These are phyloP conservation scores for Pseudomugil tenellus DNA, from an alignment of 2,797 vertebrate species.

Conservation along the genomic window DNA sequence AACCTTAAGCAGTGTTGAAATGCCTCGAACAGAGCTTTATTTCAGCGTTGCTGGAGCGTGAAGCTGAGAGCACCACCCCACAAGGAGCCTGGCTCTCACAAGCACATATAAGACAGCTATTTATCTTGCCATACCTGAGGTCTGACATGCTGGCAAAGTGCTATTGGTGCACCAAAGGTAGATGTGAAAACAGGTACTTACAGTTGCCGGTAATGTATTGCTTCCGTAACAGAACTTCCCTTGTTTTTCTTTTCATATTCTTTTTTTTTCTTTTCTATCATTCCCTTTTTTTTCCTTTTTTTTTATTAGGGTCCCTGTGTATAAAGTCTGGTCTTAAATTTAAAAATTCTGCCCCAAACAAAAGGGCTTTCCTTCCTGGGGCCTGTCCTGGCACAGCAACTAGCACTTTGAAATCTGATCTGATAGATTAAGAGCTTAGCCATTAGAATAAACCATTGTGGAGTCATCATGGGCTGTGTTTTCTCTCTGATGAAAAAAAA, in stretches of 20 bases:
- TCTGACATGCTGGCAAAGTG: conserved; percentile 70
- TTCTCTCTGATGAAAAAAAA: conserved; percentile 33
- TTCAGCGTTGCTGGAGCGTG: conserved; percentile 83
- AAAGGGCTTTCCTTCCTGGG: conserved; percentile 74
- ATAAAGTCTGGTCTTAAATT: conserved; percentile 67
- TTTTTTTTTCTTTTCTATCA: background rate
- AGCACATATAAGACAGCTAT: conserved; percentile 72
- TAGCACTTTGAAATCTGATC: conserved; percentile 79
- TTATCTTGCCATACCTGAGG: conserved; percentile 78
- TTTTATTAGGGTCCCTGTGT: conserved; percentile 40
- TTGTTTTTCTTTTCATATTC: conserved; percentile 6
- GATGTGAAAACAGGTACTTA: conserved; percentile 66
- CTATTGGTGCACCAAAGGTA: conserved; percentile 56
- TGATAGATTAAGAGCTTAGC: conserved; percentile 79
- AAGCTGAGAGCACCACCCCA: conserved; percentile 80
- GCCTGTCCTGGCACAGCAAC: conserved; percentile 71
- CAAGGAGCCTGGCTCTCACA: conserved; percentile 75
- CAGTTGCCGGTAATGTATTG: conserved; percentile 55
- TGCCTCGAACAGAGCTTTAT: conserved; percentile 84
- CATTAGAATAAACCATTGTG: conserved; percentile 78
- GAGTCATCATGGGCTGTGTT: conserved; percentile 60
- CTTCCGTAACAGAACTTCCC: conserved; percentile 55
- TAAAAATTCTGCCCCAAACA: conserved; percentile 59
- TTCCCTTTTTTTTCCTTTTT: conserved; percentile 25
- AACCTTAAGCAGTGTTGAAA: conserved; percentile 87